phyloP scores from a whole-genome alignment of 1,140 invertebrate species.

The Drosophila paulistorum region DNA sequence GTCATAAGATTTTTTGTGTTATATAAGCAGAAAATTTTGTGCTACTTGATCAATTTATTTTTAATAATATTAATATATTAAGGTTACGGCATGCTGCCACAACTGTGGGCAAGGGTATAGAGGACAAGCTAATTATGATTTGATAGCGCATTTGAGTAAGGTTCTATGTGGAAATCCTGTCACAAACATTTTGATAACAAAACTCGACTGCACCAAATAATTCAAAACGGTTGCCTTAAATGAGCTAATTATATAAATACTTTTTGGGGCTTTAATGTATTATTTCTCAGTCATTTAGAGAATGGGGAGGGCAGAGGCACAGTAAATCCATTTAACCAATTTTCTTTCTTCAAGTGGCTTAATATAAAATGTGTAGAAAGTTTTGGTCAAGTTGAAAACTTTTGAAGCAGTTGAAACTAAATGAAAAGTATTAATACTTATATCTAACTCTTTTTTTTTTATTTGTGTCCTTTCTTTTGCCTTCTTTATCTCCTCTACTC shows the following conservation, averaged over 20 bases:
- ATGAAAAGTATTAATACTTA: conserved; percentile 75
- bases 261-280: conserved; percentile 46
- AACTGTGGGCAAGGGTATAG: conserved; percentile 21
- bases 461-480: neutral
- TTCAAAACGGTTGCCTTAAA: conserved; percentile 31
- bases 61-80: conserved; percentile 75
- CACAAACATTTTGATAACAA: conserved; percentile 33
- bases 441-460: neutral
- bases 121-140: conserved; percentile 48
- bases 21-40: conserved; percentile 49
- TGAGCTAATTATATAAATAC: conserved; percentile 51
- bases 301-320: conserved; percentile 24
- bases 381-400: conserved; percentile 69
- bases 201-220: conserved; percentile 7
- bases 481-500: conserved; percentile 33
- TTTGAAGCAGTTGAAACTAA: conserved; percentile 57
- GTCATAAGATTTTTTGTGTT: conserved; percentile 19
- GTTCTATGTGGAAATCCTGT: conserved; percentile 26
- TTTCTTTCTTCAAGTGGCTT: conserved; percentile 21
- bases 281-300: conserved; percentile 46
- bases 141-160: conserved; percentile 55
- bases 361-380: conserved; percentile 68
- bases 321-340: conserved; percentile 55
- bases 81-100: conserved; percentile 28
- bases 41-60: conserved; percentile 68